phyloP scores from a whole-genome alignment of 1,140 invertebrate species.

The Platorchestia sp. region DNA sequence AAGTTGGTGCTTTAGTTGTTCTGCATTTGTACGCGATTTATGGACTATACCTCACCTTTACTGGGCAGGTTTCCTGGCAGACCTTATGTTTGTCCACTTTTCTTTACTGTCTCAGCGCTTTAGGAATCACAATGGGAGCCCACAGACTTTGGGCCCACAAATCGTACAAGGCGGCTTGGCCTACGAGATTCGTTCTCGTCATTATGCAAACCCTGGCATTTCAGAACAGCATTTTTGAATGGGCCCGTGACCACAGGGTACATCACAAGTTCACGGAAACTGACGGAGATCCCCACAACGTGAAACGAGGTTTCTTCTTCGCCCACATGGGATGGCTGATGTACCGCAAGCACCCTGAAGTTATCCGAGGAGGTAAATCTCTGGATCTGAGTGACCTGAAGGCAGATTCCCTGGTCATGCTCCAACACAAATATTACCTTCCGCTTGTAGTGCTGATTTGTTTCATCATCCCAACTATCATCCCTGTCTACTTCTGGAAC shows the following conservation, averaged over 20 bases:
- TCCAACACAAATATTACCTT: slow-evolving; percentile 92
- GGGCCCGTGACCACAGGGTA: slow-evolving; percentile 93
- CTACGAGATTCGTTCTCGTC: slow-evolving; percentile 83
- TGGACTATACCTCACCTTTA: slow-evolving; percentile 84
- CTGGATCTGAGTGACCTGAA: slow-evolving; percentile 91
- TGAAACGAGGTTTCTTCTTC: slow-evolving; percentile 95
- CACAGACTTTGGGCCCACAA: slow-evolving; percentile 95
- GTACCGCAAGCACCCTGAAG: slow-evolving; percentile 90
- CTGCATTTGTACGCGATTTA: slow-evolving; percentile 89
- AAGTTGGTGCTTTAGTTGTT: slow-evolving; percentile 86
- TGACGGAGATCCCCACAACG: slow-evolving; percentile 96
- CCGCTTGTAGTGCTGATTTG: slow-evolving; percentile 85
- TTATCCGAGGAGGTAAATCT: slow-evolving; percentile 86
- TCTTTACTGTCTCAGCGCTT: slow-evolving; percentile 79
- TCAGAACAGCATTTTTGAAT: slow-evolving; percentile 93
- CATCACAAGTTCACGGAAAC: slow-evolving; percentile 98
- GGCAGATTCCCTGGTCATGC: slow-evolving; percentile 85
- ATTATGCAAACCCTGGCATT: slow-evolving; percentile 88
- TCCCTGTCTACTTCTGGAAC: slow-evolving; percentile 87
- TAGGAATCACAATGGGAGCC: slow-evolving; percentile 93
- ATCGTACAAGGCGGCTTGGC: slow-evolving; percentile 93
- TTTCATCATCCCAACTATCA: slow-evolving; percentile 87
- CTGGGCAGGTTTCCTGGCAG: slow-evolving; percentile 79
- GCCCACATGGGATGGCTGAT: slow-evolving; percentile 95
- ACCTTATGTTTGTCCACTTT: slow-evolving; percentile 78